Conservation (phyloP, 1,140 invertebrate genomes). For the Mycetomoellerius zeteki region DNA sequence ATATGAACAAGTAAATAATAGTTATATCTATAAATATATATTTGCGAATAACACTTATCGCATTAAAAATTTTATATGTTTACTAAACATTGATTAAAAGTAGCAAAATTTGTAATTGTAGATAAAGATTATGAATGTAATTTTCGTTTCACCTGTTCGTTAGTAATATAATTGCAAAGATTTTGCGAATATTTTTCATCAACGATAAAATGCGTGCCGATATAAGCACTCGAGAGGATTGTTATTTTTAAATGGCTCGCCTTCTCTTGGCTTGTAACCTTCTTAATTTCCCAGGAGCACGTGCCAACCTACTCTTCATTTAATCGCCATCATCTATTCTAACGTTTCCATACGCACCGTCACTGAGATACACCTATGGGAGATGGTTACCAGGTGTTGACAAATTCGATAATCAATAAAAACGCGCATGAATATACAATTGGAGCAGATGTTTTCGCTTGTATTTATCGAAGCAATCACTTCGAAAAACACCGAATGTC, state of each 20-base stretch:
- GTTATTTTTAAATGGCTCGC: slow-evolving; percentile 18
- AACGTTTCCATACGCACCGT: slow-evolving; percentile 20
- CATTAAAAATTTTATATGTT: not conserved
- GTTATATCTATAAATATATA: not conserved
- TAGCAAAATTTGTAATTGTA: not conserved
- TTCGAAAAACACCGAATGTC: not conserved
- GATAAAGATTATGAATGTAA: not conserved
- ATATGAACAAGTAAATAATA: not conserved
- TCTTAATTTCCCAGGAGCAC: slow-evolving; percentile 37
- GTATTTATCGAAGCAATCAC: slow-evolving; percentile 5
- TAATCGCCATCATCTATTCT: slow-evolving; percentile 14
- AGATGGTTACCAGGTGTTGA: slow-evolving; percentile 28
- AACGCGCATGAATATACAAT: slow-evolving; percentile 5
- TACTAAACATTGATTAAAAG: not conserved
- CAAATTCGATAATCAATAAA: slow-evolving; percentile 58
- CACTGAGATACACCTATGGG: not conserved
- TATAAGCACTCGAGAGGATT: not conserved
- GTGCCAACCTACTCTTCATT: slow-evolving; percentile 11
- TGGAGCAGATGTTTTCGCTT: not conserved
- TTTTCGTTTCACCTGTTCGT: not conserved
- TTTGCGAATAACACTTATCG: not conserved
- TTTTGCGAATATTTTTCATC: not conserved
- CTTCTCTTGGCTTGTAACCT: slow-evolving; percentile 1
- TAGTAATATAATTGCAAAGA: not conserved
- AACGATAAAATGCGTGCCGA: slow-evolving; percentile 5